Evolutionary conservation across 1,140 invertebrate genomes (phyloP), one percentile per base, ranked within the genome.

Genomic region (Pissodes strobi): DNA sequence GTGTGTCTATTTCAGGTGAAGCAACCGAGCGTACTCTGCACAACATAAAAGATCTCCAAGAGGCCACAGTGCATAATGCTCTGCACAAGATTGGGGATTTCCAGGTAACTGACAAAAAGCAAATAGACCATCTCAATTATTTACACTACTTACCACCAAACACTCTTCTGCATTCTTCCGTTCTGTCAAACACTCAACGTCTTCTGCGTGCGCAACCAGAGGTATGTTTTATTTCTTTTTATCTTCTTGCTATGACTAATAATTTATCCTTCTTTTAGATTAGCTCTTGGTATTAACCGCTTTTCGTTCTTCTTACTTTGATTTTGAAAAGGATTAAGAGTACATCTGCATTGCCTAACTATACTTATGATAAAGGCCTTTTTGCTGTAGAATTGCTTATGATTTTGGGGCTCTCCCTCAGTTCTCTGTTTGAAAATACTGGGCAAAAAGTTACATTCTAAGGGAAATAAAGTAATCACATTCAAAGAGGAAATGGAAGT

Each of bases 41-140:
- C 34, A 79, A 78, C 55, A 79, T 80, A 68, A 79, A 79, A 66
- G 84, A 85, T 69, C 70, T 85, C 0, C 83, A 84, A 73, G 77
- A 79, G 60, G 73, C 70, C 22, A 83, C 83, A 1, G 81, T 84
- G 9, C 79, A 80, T 72, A 82, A 82, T 60, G 84, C 84, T 46
- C 82, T 84, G 76, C 79, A 78, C 65, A 84, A 83, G 79, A 84
- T 85, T 57, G 84, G 82, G 38, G 83, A 84, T 76, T 80, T 85
- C 46, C 83, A 85, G 82, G 83, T 84, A 79, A 70, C 64, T 64
- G 17, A 49, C 19, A 17, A 52, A 41, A 30, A 48, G 48, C 49
- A 38, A 37, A 37, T 64, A 48, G 52, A 64, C 21, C 15, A 21
- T 27, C 52, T 58, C n/a, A 51, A 56, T 41, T 58, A 55, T 48